Evolutionary conservation across 2,888 invertebrate species (phyloP), one percentile per base, ranked within the genome.

Genomic region (Coleophora flavipennella): DNA sequence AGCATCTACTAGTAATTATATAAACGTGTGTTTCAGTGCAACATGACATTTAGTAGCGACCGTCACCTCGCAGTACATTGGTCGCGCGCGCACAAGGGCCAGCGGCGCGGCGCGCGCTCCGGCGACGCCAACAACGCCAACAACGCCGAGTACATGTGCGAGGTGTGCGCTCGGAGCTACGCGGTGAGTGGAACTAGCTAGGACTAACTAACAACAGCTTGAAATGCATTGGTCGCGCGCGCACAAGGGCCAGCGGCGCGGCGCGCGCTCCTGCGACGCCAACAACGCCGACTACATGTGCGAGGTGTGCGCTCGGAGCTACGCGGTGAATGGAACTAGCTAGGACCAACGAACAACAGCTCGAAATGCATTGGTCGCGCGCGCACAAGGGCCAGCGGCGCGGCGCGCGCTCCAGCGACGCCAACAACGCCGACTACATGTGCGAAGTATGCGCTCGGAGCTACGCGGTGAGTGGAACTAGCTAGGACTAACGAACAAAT

Each of bases 401-500:
- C 33, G 31, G 39, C 39, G 6, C 38, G 36, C 8, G 28, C 8
- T 10, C n/a, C 38, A 7, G 10, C 9, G 2, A 49, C 46, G 1
- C 38, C 42, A 0, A 3, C 31, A 3, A 34, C 25, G 10, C 33
- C 26, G 46, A 33, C n/a, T n/a, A n/a, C n/a, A n/a, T n/a, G n/a
- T n/a, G n/a, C n/a, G n/a, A n/a, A n/a, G n/a, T 62, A 0, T 62
- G 63, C 29, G 63, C 61, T 8, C 58, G 57, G 37, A 52, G 41
- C 0, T 42, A 55, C 11, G 48, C 53, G 32, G 62, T 62, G 10
- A 49, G 56, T 48, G 2, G 29, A 33, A n/a, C n/a, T n/a, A n/a
- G n/a, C n/a, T n/a, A n/a, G n/a, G n/a, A n/a, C n/a, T n/a, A n/a
- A n/a, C 26, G 33, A 27, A 32, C 12, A 32, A 25, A 11, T 31